phyloP scores from a whole-genome alignment of 2,113 vertebrate species.

The Lepus europaeus region DNA sequence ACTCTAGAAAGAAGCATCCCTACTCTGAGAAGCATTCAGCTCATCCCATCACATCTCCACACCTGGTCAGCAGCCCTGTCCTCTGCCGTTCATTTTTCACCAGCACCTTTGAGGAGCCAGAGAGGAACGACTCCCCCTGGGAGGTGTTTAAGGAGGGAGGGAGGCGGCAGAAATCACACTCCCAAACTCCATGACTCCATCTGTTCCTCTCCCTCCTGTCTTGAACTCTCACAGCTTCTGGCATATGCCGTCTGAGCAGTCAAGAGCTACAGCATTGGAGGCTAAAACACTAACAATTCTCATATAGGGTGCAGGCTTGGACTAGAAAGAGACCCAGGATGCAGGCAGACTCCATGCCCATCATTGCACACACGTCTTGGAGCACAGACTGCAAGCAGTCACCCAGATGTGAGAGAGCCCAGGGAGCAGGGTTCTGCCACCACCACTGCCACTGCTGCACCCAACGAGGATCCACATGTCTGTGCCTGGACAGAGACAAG shows the following conservation, averaged over 20 bases:
- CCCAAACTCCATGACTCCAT: background rate
- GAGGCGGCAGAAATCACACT: background rate
- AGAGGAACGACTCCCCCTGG: background rate
- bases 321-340: background rate
- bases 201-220: background rate
- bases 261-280: fast-evolving
- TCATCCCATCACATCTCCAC: fast-evolving
- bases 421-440: fast-evolving
- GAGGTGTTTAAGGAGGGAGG: background rate
- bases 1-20: background rate
- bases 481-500: background rate
- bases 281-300: background rate
- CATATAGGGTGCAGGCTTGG: fast-evolving
- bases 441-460: background rate
- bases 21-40: fast-evolving
- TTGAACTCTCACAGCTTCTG: background rate
- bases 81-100: background rate
- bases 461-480: background rate
- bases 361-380: too few species aligned
- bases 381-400: background rate
- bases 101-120: background rate
- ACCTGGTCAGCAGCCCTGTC: fast-evolving
- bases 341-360: too few species aligned
- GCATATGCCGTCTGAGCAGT: too few species aligned
- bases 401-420: background rate